Percentiles rank a stretch among this genome's conserved stretches.
Evolutionary conservation across 2,797 vertebrate genomes (phyloP).

Genomic region (Silurus lanzhouensis): DNA sequence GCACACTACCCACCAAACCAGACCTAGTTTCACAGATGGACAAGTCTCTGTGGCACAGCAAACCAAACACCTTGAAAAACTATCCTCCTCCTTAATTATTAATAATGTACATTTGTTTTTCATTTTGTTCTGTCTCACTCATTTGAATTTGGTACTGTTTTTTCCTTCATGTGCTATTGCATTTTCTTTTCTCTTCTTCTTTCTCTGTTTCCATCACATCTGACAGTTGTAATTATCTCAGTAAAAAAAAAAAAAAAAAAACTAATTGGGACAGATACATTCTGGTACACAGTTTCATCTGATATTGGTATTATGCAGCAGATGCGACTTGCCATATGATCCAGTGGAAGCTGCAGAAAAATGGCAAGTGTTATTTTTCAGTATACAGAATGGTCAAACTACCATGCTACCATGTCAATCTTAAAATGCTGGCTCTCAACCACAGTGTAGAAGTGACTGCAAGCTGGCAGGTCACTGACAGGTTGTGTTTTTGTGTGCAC

Average conservation of each 20-base stretch:
- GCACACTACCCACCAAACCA: background rate
- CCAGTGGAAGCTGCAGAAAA: background rate
- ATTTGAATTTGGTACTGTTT: background rate
- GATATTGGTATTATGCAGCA: background rate
- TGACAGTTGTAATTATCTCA: background rate
- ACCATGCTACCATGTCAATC: too few species aligned
- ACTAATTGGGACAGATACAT: background rate
- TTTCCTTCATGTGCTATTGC: background rate
- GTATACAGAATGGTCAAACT: background rate
- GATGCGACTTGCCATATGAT: background rate
- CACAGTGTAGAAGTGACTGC: background rate
- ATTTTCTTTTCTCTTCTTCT: background rate
- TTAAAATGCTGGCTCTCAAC: background rate
- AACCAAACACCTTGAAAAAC: conserved; percentile 9
- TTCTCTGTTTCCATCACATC: background rate
- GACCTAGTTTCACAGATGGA: background rate
- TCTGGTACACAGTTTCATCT: background rate
- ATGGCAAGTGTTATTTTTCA: background rate
- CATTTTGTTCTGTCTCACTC: background rate
- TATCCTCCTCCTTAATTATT: conserved; percentile 1
- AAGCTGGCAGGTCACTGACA: background rate
- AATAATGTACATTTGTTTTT: background rate
- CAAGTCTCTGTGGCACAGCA: background rate
- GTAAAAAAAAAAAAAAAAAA: background rate
- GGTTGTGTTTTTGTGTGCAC: background rate